Conservation (phyloP, 2,888 invertebrate species). For the Oxytorus armatus region DNA sequence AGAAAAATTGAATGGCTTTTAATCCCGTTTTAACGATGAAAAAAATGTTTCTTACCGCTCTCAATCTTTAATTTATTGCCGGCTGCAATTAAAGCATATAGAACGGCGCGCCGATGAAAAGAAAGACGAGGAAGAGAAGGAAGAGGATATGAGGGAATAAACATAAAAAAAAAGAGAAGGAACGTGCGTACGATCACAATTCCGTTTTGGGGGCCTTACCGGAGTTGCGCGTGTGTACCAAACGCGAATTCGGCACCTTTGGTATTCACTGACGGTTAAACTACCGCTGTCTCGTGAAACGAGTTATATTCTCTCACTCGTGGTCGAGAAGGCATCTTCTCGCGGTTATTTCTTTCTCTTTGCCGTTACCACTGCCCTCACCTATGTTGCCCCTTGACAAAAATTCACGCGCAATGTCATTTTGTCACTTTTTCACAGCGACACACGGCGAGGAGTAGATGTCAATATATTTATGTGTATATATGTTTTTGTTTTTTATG, state of each 20-base stretch:
- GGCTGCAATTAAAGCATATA: slow-evolving; percentile 48
- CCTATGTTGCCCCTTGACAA: no score
- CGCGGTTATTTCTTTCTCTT: slow-evolving; percentile 43
- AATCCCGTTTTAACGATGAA: background rate
- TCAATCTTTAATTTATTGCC: slow-evolving; percentile 43
- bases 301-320: slow-evolving; percentile 66
- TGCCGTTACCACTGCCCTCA: slow-evolving; percentile 44
- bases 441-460: slow-evolving; percentile 39
- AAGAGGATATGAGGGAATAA: slow-evolving; percentile 7
- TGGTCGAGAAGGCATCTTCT: slow-evolving; percentile 59
- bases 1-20: background rate
- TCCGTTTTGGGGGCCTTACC: slow-evolving; percentile 54
- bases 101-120: no score
- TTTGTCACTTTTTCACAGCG: slow-evolving; percentile 54
- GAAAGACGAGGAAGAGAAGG: slow-evolving; percentile 42
- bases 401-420: slow-evolving; percentile 48
- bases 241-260: slow-evolving; percentile 68
- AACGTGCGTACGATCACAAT: slow-evolving; percentile 47
- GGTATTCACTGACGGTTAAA: slow-evolving; percentile 70
- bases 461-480: background rate
- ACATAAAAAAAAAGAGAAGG: background rate
- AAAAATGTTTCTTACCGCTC: slow-evolving; percentile 30
- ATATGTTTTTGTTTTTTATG: background rate
- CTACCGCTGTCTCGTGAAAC: slow-evolving; percentile 68
- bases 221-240: slow-evolving; percentile 7